Conservation (phyloP, 2,113 vertebrate species). For the Bostrychus sinensis region DNA sequence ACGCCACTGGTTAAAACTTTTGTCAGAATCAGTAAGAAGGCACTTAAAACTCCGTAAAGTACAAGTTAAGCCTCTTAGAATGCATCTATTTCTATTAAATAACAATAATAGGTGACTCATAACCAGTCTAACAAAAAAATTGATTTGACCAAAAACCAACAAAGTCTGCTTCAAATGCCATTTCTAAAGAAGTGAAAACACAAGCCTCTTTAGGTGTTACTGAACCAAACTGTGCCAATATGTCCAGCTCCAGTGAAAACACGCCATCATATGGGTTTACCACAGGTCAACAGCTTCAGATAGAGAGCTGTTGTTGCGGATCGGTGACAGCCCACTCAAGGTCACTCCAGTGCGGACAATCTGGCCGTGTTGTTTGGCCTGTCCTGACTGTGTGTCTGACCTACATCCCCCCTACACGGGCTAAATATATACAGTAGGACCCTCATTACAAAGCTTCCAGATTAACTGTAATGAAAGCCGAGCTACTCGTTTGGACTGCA, state of each 20-base stretch:
- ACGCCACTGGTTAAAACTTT: too few species aligned
- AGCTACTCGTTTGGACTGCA: constrained; percentile 40
- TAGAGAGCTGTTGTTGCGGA: constrained; percentile 55
- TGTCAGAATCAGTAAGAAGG: too few species aligned
- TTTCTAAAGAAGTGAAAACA: neutral
- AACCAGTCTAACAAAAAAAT: neutral
- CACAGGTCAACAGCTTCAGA: constrained; percentile 53
- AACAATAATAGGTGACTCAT: too few species aligned
- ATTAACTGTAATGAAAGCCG: constrained; percentile 71
- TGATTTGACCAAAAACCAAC: too few species aligned
- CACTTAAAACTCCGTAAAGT: too few species aligned
- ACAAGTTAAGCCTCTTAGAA: too few species aligned
- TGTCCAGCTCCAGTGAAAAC: neutral
- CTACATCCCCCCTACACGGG: constrained; percentile 64
- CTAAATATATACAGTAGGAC: constrained; percentile 76
- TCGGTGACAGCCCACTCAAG: constrained; percentile 59
- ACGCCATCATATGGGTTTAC: constrained; percentile 7
- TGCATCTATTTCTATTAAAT: too few species aligned
- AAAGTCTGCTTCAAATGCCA: neutral
- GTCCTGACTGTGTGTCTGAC: constrained; percentile 67
- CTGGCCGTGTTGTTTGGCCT: constrained; percentile 61
- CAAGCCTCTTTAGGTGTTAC: neutral
- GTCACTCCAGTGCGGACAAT: constrained; percentile 67
- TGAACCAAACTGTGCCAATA: neutral
- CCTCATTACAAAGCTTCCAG: constrained; percentile 70